Conservation (phyloP, 2,113 vertebrate species). For the Geococcyx californianus region DNA sequence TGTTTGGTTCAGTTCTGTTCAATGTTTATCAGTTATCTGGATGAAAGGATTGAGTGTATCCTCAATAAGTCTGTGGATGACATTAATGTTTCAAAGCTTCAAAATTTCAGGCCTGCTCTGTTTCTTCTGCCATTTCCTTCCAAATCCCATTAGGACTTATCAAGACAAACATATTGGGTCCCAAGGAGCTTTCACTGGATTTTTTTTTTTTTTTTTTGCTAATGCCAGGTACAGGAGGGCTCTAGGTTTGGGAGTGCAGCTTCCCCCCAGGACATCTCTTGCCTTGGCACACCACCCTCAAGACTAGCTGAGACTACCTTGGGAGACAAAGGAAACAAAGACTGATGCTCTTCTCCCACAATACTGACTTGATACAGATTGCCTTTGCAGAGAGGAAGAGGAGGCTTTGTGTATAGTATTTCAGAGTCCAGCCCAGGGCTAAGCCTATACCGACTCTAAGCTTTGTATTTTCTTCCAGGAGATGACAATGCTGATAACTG, state of each 20-base stretch:
- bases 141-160: background rate
- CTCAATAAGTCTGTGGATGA: no score
- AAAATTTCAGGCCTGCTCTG: background rate
- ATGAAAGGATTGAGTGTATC: no score
- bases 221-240: background rate
- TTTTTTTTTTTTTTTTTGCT: no score
- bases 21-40: no score
- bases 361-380: background rate
- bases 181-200: background rate
- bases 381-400: background rate
- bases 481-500: constrained; percentile 82
- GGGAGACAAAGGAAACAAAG: background rate
- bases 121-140: background rate
- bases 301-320: background rate
- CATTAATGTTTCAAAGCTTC: background rate
- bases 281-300: background rate
- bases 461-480: constrained; percentile 66
- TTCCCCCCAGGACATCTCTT: background rate
- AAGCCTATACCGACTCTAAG: background rate
- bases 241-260: background rate
- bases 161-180: background rate
- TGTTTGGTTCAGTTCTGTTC: no score
- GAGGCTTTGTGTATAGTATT: background rate
- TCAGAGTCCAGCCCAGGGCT: background rate
- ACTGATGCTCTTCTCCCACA: background rate